phyloP scores from a whole-genome alignment of 2,113 vertebrate species.

The Vimba vimba region DNA sequence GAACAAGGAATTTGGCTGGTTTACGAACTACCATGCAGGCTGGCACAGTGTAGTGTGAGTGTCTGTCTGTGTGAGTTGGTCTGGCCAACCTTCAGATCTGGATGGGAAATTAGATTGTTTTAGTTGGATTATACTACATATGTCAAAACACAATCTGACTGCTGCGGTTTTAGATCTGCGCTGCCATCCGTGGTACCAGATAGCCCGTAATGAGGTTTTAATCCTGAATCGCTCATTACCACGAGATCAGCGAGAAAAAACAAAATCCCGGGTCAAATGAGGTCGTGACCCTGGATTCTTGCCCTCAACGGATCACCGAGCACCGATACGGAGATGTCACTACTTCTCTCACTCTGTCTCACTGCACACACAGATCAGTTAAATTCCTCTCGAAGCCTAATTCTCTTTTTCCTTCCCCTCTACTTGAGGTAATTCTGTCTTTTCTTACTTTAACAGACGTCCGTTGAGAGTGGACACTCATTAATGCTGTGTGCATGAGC shows the following conservation, averaged over 20 bases:
- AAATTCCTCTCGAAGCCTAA: slow-evolving; percentile 20
- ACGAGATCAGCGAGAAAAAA: slow-evolving; percentile 72
- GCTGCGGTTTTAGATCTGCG: slow-evolving; percentile 73
- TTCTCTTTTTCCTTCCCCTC: slow-evolving; percentile 14
- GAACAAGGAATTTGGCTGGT: background rate
- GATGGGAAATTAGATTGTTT: slow-evolving; percentile 65
- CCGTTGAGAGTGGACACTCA: slow-evolving; percentile 33
- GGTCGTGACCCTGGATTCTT: slow-evolving; percentile 51
- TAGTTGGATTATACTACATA: slow-evolving; percentile 68
- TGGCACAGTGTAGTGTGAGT: background rate
- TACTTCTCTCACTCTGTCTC: background rate
- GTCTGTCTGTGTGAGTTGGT: background rate
- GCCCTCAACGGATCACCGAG: slow-evolving; percentile 60
- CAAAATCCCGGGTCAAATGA: slow-evolving; percentile 69
- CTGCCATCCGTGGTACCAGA: slow-evolving; percentile 74
- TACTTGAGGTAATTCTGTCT: slow-evolving; percentile 21
- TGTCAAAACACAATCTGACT: slow-evolving; percentile 80
- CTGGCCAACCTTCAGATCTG: background rate
- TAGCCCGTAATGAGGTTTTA: slow-evolving; percentile 69
- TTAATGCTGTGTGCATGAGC: slow-evolving; percentile 29
- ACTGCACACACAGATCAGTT: slow-evolving; percentile 21
- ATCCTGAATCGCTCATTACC: slow-evolving; percentile 66
- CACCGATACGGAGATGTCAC: slow-evolving; percentile 53
- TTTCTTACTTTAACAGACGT: slow-evolving; percentile 36
- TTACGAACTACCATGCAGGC: background rate